Base-by-base conservation (phyloP, 2,888 invertebrate species). In the Tethea ocularis region DNA sequence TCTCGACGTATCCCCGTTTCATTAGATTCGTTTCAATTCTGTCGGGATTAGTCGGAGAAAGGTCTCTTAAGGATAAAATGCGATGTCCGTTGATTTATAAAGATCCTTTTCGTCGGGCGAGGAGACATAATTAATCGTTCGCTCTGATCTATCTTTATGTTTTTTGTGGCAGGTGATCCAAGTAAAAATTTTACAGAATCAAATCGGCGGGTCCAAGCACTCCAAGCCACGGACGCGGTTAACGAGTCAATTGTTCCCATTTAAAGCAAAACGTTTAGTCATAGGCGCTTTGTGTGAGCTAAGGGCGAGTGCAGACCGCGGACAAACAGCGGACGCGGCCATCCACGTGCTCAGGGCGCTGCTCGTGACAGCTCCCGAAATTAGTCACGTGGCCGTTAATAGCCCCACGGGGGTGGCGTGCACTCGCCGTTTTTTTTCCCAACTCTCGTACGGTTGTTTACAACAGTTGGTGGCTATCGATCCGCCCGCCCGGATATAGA, bases 351-450 rank as follows among this genome's bases (percentile, higher is more conserved):
- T 74, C 71, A 64, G 69, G 71, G 64, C 72, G 62, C 89, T 93
- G 93, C 74, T 69, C 71, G 78, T 93, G 93, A 93, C 93, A 93
- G 93, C 86, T 89, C 86, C 85, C 87, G 74, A 91, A 92, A 93
- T 93, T 86, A 90, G 91, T 91, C 93, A 91, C 93, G 93, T 93
- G 93, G 86, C 90, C 80, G 82, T 77, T 89, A 89, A 90, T 89
- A 87, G 89, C 85, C 82, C 80, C 80, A 71, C 83, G 84, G 84
- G 88, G 87, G 84, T 78, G 83, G 77, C 75, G 77, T 75, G 78
- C 77, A 76, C 75, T 82, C 80, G 74, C 74, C 78, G 82, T 86
- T 90, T 89, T 88, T 87, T 89, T 81, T 20, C 46, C 85, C 86
- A 77, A 78, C 80, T 82, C 82, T 80, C 79, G 80, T 77, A 76